These are phyloP conservation scores for Myrmecophaga tridactyla DNA, from an alignment of 2,113 vertebrate genomes.

Conservation along the genomic window DNA sequence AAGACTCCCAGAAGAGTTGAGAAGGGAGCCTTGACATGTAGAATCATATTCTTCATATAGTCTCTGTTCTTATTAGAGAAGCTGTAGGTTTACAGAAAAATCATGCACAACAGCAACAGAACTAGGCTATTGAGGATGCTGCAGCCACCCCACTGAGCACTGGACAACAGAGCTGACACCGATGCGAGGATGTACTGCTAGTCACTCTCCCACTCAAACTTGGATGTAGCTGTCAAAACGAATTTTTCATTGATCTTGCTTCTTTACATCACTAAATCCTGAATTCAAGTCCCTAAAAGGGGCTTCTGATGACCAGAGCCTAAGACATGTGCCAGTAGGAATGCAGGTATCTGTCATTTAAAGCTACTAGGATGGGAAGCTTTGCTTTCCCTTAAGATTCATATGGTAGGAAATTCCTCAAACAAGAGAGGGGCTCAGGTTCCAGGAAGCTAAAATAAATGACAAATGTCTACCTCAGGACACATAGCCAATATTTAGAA, in stretches of 20 bases:
- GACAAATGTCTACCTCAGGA: not conserved
- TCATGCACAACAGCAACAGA: too few relatives aligned
- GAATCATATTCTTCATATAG: too few relatives aligned
- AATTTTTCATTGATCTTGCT: not conserved
- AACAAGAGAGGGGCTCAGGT: not conserved
- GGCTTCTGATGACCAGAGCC: not conserved
- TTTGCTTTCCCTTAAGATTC: not conserved
- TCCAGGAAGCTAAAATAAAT: not conserved
- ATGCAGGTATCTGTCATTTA: not conserved
- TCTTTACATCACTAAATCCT: not conserved
- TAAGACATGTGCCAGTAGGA: not conserved
- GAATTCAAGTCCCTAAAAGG: not conserved
- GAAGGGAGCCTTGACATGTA: not conserved
- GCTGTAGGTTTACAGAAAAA: too few relatives aligned
- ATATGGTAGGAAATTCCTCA: constrained; percentile 7
- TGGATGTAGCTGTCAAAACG: not conserved
- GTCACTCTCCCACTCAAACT: not conserved
- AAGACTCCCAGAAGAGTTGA: not conserved
- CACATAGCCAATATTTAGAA: not conserved
- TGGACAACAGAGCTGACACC: not conserved
- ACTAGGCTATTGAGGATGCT: not conserved
- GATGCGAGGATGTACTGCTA: not conserved
- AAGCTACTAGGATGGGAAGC: not conserved
- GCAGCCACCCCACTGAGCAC: not conserved
- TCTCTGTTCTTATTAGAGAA: too few relatives aligned